Base-by-base conservation (phyloP, 2,888 invertebrate genomes). In the Andrena trimmerana region DNA sequence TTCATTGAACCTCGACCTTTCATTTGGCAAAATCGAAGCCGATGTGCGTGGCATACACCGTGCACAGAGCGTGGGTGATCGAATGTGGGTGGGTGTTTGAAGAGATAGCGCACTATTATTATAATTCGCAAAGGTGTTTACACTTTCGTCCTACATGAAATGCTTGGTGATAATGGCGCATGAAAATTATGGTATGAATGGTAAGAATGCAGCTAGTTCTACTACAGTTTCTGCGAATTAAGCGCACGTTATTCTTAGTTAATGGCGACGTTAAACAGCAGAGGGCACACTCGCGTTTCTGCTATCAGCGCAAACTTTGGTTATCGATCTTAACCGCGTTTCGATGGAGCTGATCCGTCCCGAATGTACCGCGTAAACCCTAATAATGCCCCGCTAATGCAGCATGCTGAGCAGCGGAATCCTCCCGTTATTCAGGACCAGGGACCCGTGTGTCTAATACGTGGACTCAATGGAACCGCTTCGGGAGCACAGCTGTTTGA, bases 341-440 rank as follows among this genome's bases (percentile, higher is more conserved):
- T 27, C 36, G 20, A 68, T 24, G 57, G 13, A 5, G 67, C 57
- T 71, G 67, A 76, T 71, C 70, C 68, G 50, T 71, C 65, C 67
- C 48, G 82, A 81, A 67, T 76, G 71, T 68, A 76, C 81, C 81
- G 57, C 57, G 68, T 81, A 81, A 82, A 82, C 50, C 81, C 71
- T 71, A 81, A 83, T 76, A 83, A 76, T 76, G 76, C 76, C 71
- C 16, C 5, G 68, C 59, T 81, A 76, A 81, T 81, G 68, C 82
- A 59, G 63, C 76, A 33, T 24, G 10, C 36, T 66, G 33, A 54
- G 52, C 60, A 42, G 7, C 36, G 42, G 31, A 29, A 81, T 68
- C 68, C 59, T 65, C 29, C 59, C 68, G 27, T 71, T 59, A 68
- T 63, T 70, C 68, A 24, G 48, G 36, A 6, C 27, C 57, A 24